Base-by-base conservation (phyloP, 2,797 vertebrate genomes). In the Sphaeramia orbicularis region DNA sequence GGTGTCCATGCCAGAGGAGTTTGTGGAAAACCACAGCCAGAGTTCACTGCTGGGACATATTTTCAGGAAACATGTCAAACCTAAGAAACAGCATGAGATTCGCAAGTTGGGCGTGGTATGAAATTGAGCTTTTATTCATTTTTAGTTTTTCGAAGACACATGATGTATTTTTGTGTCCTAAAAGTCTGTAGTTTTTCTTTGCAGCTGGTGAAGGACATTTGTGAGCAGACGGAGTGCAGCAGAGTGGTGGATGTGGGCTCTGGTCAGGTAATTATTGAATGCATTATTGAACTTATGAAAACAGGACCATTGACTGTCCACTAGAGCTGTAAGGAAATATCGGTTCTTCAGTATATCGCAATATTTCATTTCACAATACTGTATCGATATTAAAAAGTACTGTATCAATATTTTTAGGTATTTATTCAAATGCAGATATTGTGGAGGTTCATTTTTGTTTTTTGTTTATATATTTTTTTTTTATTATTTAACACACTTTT, bases 31-130 rank as follows among this genome's bases (percentile, higher is more conserved):
- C 87, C 91, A 79, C 2, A 94, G 94, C 78, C 97, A 98, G 90
- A 97, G 96, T 80, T 89, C 93, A n/a, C 73, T 78, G 77, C 93
- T 99, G 52, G 88, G 90, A 6, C 95, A 97, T 35, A 89, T 94
- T 6, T 96, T 98, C 72, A 95, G 97, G 70, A 97, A 95, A 74
- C 97, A 99, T 4, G 93, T 99, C 65, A 96, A 96, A 80, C 96
- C 96, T 57, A 98, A 99, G 89, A 99, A 98, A 63, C 97, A 98
- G 84, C 97, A 99, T 2, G 97, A 99, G 89, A 96, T 99, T 76
- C 78, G 86, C 19, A 88, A 87, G 44, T 92, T 99, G 12, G 96
- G 96, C 63, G 48, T 1, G 86, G 94, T 95, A 90, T 44, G 1
- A 10, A 4, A 9, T 1, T 5, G 10, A 7, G 7, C 6, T 40